These are phyloP conservation scores for Eubucco bourcierii DNA, from an alignment of 2,113 vertebrate species.

Conservation along the genomic window DNA sequence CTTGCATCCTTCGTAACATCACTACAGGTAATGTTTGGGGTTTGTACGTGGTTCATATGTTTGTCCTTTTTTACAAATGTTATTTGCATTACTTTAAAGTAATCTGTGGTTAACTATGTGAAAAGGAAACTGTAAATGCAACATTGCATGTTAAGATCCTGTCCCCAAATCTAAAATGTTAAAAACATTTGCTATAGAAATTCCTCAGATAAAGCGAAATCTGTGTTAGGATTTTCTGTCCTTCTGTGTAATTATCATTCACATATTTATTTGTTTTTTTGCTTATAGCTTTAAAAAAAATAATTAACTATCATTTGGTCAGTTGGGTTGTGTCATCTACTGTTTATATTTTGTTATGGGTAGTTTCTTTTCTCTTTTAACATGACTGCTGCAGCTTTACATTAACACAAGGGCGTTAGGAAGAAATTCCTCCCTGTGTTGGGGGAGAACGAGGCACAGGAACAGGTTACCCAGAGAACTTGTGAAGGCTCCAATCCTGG, in stretches of 20 bases:
- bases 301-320: neutral
- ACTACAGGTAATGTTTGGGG: neutral
- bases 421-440: no score
- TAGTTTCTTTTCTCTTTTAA: neutral
- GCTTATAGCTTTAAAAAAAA: neutral
- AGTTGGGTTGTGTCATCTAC: neutral
- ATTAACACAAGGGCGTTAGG: neutral
- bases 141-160: neutral
- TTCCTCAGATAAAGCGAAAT: neutral
- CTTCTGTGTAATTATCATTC: neutral
- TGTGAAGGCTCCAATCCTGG: neutral
- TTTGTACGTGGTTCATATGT: rapidly evolving
- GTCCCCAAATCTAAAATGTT: neutral
- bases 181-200: rapidly evolving
- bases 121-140: neutral
- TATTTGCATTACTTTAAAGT: neutral
- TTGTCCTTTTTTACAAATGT: neutral
- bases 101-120: neutral
- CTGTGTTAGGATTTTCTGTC: neutral
- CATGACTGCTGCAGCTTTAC: neutral
- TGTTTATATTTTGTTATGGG: neutral
- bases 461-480: no score
- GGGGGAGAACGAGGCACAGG: no score
- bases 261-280: neutral
- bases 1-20: no score